These are phyloP conservation scores for Aleiodes testaceus DNA, from an alignment of 2,888 invertebrate species.

Conservation along the genomic window DNA sequence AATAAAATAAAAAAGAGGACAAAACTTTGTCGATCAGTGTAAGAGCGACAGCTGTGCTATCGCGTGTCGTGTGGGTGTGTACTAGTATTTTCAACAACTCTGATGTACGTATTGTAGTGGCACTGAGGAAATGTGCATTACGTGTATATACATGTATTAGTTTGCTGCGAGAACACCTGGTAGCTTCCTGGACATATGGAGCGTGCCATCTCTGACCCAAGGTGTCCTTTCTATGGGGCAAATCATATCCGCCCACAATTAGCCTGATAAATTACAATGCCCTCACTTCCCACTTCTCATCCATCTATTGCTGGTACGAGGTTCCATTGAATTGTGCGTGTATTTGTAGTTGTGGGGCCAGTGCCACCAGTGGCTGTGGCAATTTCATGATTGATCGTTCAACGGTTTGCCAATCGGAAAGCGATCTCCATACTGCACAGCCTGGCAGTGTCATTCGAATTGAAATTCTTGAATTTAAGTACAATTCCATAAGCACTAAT, in stretches of 20 bases:
- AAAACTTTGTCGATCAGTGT: slow-evolving; percentile 42
- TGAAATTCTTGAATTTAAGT: slow-evolving; percentile 4
- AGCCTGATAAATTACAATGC: slow-evolving; percentile 61
- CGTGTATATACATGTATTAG: slow-evolving; percentile 20
- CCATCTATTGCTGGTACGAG: slow-evolving; percentile 26
- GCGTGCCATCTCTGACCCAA: slow-evolving; percentile 35
- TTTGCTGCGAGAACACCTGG: slow-evolving; percentile 58
- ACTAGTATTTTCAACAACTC: slow-evolving; percentile 23
- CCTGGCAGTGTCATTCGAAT: slow-evolving; percentile 14
- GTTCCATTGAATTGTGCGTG: slow-evolving; percentile 36
- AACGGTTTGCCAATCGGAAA: slow-evolving; percentile 30
- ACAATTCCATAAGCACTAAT: slow-evolving; percentile 23
- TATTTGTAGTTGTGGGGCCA: slow-evolving; percentile 11
- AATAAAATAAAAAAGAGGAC: slow-evolving; percentile 14
- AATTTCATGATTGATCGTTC: slow-evolving; percentile 62
- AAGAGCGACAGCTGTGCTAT: slow-evolving; percentile 61
- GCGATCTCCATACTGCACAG: slow-evolving; percentile 7
- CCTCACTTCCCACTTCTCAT: slow-evolving; percentile 40
- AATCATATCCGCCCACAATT: slow-evolving; percentile 62
- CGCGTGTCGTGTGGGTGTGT: slow-evolving; percentile 59
- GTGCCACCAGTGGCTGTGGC: slow-evolving; percentile 47
- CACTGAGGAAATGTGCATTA: slow-evolving; percentile 20
- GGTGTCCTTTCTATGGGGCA: slow-evolving; percentile 47
- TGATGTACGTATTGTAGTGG: slow-evolving; percentile 11
- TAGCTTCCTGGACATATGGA: slow-evolving; percentile 58